Evolutionary conservation across 2,888 invertebrate species (phyloP).

Genomic region (Diadromus collaris): DNA sequence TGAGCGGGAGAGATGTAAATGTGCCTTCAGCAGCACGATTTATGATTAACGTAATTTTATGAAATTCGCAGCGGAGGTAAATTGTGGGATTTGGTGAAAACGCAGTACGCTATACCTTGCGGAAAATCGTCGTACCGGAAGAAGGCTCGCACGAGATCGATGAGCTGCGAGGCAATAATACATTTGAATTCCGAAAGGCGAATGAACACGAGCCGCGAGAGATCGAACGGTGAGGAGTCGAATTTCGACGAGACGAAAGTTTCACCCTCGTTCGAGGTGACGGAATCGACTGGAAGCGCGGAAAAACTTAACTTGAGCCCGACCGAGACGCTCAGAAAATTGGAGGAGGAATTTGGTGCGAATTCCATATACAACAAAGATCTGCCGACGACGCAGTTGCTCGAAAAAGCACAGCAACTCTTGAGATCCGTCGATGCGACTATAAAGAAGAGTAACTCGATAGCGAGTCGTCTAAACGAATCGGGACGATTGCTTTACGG

Average conservation of each 20-base stretch:
- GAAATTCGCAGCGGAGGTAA: slow-evolving; percentile 78
- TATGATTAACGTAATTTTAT: slow-evolving; percentile 22
- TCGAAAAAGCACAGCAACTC: slow-evolving; percentile 79
- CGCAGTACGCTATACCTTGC: slow-evolving; percentile 68
- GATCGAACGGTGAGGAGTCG: neutral
- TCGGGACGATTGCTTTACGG: slow-evolving; percentile 66
- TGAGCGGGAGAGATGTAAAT: too few species aligned
- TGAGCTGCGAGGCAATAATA: slow-evolving; percentile 70
- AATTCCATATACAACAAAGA: slow-evolving; percentile 50
- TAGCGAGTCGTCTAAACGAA: slow-evolving; percentile 73
- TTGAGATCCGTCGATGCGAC: slow-evolving; percentile 80
- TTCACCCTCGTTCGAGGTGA: slow-evolving; percentile 21
- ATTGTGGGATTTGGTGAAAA: slow-evolving; percentile 78
- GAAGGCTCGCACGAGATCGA: slow-evolving; percentile 65
- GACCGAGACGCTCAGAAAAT: slow-evolving; percentile 38
- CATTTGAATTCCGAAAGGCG: slow-evolving; percentile 57
- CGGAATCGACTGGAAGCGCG: slow-evolving; percentile 12
- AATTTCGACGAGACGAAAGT: slow-evolving; percentile 12
- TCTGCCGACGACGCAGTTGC: slow-evolving; percentile 75
- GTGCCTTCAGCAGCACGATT: too few species aligned
- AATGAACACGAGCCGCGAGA: slow-evolving; percentile 46
- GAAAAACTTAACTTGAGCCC: slow-evolving; percentile 54
- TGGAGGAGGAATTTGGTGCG: slow-evolving; percentile 54
- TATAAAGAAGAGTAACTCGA: slow-evolving; percentile 78
- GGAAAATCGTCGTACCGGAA: slow-evolving; percentile 60